Evolutionary conservation across 2,888 invertebrate genomes (phyloP).

Genomic region (Mythimna loreyi): DNA sequence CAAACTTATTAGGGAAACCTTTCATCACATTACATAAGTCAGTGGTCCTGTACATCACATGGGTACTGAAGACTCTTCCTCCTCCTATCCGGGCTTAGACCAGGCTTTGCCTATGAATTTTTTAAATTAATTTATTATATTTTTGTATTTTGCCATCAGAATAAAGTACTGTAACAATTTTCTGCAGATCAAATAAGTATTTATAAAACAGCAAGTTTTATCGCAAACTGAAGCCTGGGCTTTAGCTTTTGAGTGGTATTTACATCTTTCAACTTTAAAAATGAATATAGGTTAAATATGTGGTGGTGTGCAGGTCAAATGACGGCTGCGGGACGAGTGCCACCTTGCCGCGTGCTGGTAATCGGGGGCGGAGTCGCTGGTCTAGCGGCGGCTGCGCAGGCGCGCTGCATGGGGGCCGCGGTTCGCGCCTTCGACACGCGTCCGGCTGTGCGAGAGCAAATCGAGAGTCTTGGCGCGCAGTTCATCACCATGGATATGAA

Average conservation of each 20-base stretch:
- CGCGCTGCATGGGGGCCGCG: conserved; percentile 97
- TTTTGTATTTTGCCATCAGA: no score
- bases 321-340: conserved; percentile 97
- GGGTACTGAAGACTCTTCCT: no score
- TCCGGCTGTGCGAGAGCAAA: conserved; percentile 95
- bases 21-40: not conserved
- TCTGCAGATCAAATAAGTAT: not conserved
- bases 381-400: conserved; percentile 96
- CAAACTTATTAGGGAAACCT: not conserved
- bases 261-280: not conserved
- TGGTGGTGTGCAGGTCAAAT: conserved; percentile 93
- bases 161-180: no score
- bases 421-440: conserved; percentile 97
- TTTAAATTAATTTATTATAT: no score
- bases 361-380: conserved; percentile 98
- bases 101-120: no score
- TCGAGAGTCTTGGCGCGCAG: conserved; percentile 97
- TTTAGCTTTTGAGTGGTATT: not conserved
- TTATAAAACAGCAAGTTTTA: not conserved
- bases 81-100: no score
- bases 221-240: not conserved
- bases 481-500: conserved; percentile 95
- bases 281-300: not conserved
- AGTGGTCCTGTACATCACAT: not conserved
- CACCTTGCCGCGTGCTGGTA: conserved; percentile 96